Evolutionary conservation across 2,888 invertebrate species (phyloP), one percentile per base, ranked within the genome.

Genomic region (Gerris lacustris): DNA sequence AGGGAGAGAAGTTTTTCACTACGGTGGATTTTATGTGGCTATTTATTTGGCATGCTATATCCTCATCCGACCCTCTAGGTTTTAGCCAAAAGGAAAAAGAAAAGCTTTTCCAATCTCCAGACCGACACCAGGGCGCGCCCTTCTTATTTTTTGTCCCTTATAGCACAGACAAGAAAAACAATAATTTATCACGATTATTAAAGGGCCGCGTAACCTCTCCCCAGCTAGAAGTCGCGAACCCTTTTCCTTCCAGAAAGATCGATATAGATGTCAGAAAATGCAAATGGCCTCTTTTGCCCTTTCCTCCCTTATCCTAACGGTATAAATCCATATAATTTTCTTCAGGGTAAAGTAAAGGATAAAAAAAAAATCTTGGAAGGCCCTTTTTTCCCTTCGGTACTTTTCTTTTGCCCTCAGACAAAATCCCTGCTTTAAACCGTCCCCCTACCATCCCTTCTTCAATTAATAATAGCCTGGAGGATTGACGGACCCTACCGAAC

Each of bases 111-210:
- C 31, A 31, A 31, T 31, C 31, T 31, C 31, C 31, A 55, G 11
- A 55, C 55, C 55, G 55, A 15, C 55, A 55, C 55, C 11, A 55
- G 55, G 55, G 55, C 55, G 55, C 55, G 11, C 31, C 31, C 31
- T 31, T 31, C 31, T 31, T 31, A 31, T 55, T 55, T 55, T 55
- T 55, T 55, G 55, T 55, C 55, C 15, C 55, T 9, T 11, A 55
- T 31, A 31, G 31, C 31, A 31, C 15, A 55, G 15, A 55, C 11
- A 15, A 55, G 15, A 55, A 55, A 55, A 55, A 55, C 15, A 55
- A 55, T 55, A 55, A 55, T 55, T 55, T 55, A 55, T 55, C 55
- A 55, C 55, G 55, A 55, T 55, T 55, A 55, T 55, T 55, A 55
- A 55, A 55, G 15, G 55, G 55, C 11, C 9, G 55, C 15, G 11